Conservation (phyloP, 2,797 vertebrate genomes). For the Enteromius unitaeniatus region DNA sequence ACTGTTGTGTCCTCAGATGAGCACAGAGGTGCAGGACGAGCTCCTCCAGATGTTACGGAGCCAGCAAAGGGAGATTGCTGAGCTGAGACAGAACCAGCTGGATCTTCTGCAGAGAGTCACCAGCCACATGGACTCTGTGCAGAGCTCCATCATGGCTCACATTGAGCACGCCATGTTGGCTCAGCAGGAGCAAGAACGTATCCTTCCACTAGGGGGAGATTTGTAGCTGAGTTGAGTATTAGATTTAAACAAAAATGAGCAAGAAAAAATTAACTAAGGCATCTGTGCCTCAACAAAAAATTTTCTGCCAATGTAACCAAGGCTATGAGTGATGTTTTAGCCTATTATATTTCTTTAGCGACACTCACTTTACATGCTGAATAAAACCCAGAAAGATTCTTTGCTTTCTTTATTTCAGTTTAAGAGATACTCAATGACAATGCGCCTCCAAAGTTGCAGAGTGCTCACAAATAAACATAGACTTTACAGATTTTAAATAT, state of each 20-base stretch:
- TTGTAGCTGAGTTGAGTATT: background rate
- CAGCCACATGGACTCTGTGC: constrained; percentile 81
- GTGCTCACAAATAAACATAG: too few relatives aligned
- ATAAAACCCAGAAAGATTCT: background rate
- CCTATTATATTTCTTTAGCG: background rate
- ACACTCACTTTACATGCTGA: background rate
- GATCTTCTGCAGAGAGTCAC: constrained; percentile 86
- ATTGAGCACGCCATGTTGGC: constrained; percentile 86
- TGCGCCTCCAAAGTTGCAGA: too few relatives aligned
- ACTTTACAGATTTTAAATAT: too few relatives aligned
- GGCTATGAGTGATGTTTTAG: background rate
- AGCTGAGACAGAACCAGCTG: constrained; percentile 87
- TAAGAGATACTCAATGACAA: too few relatives aligned
- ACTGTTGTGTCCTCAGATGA: constrained; percentile 68
- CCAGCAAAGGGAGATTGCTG: constrained; percentile 90
- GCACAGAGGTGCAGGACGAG: constrained; percentile 86
- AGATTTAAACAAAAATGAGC: background rate
- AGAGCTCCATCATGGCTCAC: constrained; percentile 89
- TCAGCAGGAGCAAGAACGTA: constrained; percentile 95
- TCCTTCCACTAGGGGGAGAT: constrained; percentile 76
- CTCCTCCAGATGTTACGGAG: constrained; percentile 87
- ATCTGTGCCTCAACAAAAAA: too few relatives aligned
- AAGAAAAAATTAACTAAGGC: background rate
- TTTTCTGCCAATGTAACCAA: background rate
- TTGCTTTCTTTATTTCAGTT: too few relatives aligned